Percentiles rank a stretch among this genome's conserved stretches.
Conservation (phyloP, 53 echinoderm and acorn worm genomes). For the Echinarachnius parma region DNA sequence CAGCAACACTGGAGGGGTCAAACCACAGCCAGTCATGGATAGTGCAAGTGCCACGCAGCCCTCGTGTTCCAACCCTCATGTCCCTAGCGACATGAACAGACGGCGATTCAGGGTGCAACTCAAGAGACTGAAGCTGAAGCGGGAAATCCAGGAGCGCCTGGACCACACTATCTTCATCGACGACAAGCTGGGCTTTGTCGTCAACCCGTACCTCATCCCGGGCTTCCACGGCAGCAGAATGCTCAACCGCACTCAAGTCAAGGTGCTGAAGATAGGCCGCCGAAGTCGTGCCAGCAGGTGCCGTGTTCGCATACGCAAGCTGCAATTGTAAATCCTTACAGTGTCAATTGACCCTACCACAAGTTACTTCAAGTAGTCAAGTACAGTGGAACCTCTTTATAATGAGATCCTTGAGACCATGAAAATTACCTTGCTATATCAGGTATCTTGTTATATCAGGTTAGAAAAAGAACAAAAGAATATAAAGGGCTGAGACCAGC, state of each 20-base stretch:
- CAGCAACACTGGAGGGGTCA: background rate
- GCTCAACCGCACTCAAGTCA: background rate
- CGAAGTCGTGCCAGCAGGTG: conserved; percentile 26
- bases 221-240: background rate
- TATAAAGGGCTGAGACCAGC: too few species aligned
- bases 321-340: conserved; percentile 8
- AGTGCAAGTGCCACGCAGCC: too few species aligned
- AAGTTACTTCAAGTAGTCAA: background rate
- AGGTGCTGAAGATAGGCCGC: conserved; percentile 21
- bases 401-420: too few species aligned
- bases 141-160: conserved; percentile 2
- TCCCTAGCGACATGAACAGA: background rate
- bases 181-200: conserved; percentile 19
- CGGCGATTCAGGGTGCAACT: conserved; percentile 19
- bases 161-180: conserved; percentile 36
- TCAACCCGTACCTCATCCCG: conserved; percentile 28
- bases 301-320: conserved; percentile 29
- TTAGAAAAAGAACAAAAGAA: background rate
- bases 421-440: too few species aligned
- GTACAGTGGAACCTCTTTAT: too few species aligned
- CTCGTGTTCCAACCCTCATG: background rate
- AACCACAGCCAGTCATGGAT: too few species aligned
- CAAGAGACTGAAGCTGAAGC: conserved; percentile 5
- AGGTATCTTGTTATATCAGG: background rate
- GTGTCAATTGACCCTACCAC: background rate